These are phyloP conservation scores for Cyclina sinensis DNA, from an alignment of 1,140 invertebrate genomes.

Conservation along the genomic window DNA sequence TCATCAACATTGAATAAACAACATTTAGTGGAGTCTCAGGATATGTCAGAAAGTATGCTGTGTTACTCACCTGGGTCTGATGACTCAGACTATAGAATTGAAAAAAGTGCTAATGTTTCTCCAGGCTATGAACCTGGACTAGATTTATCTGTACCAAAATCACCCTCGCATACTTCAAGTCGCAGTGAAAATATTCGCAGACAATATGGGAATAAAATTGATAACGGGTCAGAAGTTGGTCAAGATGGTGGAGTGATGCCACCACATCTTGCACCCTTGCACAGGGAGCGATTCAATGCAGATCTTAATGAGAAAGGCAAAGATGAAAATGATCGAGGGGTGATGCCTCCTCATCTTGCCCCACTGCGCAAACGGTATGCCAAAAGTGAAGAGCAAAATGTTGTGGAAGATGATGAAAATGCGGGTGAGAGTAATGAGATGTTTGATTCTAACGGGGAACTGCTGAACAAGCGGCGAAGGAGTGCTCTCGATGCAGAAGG, in stretches of 20 bases:
- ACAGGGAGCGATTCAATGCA: constrained; percentile 16
- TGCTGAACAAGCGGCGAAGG: constrained; percentile 48
- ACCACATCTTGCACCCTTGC: constrained; percentile 14
- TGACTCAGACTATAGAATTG: constrained; percentile 42
- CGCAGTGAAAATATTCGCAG: constrained; percentile 60
- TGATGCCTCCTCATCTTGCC: constrained; percentile 13
- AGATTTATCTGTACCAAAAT: constrained; percentile 67
- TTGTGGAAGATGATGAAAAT: constrained; percentile 37
- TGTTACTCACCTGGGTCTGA: constrained; percentile 52
- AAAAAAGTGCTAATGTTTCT: constrained; percentile 60
- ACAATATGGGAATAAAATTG: constrained; percentile 40
- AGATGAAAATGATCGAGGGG: neutral
- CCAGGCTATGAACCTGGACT: constrained; percentile 67
- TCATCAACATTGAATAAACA: constrained; percentile 26
- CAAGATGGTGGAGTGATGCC: neutral
- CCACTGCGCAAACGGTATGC: neutral
- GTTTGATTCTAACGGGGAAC: constrained; percentile 48
- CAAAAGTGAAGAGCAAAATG: constrained; percentile 41
- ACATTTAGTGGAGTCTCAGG: constrained; percentile 46
- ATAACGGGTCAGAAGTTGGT: neutral
- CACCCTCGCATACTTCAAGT: constrained; percentile 69
- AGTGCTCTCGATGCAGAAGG: constrained; percentile 46
- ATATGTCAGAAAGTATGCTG: constrained; percentile 38
- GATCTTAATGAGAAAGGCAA: constrained; percentile 29
- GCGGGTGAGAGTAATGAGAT: constrained; percentile 5